Evolutionary conservation across 2,113 vertebrate species (phyloP).

Genomic region (Motacilla tschutschensis): DNA sequence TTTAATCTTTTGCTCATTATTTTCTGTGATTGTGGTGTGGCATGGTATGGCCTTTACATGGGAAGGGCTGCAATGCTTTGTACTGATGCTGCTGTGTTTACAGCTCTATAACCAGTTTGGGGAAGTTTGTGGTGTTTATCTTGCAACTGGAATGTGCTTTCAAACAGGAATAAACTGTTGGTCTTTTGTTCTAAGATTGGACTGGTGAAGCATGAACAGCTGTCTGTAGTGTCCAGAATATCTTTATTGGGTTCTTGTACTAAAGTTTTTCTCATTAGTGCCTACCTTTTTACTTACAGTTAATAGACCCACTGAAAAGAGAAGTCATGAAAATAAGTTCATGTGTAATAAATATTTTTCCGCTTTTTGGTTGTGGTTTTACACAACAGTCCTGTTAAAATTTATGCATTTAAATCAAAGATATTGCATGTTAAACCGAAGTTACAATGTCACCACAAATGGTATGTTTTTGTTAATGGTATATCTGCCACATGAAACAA

Average conservation of each 20-base stretch:
- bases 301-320: not conserved
- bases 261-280: not conserved
- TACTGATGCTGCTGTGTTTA: not conserved
- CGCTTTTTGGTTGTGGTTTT: not conserved
- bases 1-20: not conserved
- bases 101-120: not conserved
- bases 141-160: not conserved
- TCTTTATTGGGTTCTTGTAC: not conserved
- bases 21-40: not conserved
- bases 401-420: not conserved
- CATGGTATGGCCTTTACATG: accelerated
- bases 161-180: not conserved
- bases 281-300: not conserved
- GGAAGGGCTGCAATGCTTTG: not conserved
- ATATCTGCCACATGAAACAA: not conserved
- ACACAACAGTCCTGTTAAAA: not conserved
- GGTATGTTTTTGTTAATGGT: not conserved
- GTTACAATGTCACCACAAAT: not conserved
- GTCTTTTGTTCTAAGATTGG: not conserved
- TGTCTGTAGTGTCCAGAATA: not conserved
- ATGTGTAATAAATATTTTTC: not conserved
- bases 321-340: not conserved
- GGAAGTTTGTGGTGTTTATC: not conserved
- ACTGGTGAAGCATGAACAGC: not conserved
- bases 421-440: not conserved